Conservation (phyloP, 2,113 vertebrate genomes). For the Daboia siamensis region DNA sequence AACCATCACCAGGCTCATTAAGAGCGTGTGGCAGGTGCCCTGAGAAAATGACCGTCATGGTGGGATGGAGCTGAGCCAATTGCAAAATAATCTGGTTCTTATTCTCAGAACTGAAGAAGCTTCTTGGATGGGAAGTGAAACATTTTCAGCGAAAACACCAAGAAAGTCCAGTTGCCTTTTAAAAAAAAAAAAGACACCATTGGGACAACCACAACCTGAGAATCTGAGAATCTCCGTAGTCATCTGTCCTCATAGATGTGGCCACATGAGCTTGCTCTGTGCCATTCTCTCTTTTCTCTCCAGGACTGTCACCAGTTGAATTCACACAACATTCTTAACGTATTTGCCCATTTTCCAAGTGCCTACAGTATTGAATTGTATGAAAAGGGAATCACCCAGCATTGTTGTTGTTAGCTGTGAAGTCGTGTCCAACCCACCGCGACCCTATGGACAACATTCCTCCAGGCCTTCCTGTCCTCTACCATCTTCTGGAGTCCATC, state of each 20-base stretch:
- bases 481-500: too few relatives aligned
- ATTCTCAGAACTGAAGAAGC: neutral
- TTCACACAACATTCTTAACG: neutral
- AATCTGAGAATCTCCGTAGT: neutral
- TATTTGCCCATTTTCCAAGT: neutral
- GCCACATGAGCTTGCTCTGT: neutral
- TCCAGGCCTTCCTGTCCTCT: too few relatives aligned
- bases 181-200: too few relatives aligned
- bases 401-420: too few relatives aligned
- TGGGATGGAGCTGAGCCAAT: neutral
- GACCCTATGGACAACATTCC: too few relatives aligned
- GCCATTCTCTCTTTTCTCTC: neutral
- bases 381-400: neutral
- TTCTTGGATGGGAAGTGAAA: neutral
- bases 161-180: neutral
- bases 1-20: neutral
- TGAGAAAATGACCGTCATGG: neutral
- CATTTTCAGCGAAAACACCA: neutral
- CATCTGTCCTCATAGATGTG: neutral
- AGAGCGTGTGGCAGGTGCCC: neutral
- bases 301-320: neutral
- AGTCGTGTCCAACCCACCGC: too few relatives aligned
- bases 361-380: neutral
- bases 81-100: neutral
- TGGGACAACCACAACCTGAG: too few relatives aligned